A percentile compares a stretch with the other conserved stretches of the same genome.
These are phyloP conservation scores for Gadopsis bispinosus DNA, from an alignment of 2,797 vertebrate species.

Conservation along the genomic window DNA sequence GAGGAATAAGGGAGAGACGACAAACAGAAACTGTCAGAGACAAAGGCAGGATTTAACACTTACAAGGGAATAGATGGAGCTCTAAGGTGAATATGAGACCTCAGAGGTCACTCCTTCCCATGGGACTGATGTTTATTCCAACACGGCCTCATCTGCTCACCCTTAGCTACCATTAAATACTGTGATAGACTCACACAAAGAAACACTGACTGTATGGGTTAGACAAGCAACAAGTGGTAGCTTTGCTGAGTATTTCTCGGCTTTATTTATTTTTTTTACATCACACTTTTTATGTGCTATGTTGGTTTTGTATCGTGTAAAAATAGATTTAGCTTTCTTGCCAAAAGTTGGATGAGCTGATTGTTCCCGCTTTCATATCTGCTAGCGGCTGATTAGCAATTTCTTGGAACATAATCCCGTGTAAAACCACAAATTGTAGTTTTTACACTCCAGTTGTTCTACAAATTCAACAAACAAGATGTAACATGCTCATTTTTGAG, in stretches of 20 bases:
- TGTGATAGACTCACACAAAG: slow-evolving; percentile 37
- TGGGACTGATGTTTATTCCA: slow-evolving; percentile 75
- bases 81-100: slow-evolving; percentile 71
- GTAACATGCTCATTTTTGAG: neutral
- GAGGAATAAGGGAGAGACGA: slow-evolving; percentile 65
- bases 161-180: slow-evolving; percentile 55
- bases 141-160: slow-evolving; percentile 76
- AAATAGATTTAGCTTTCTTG: neutral
- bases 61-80: slow-evolving; percentile 67
- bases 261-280: neutral
- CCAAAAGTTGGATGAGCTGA: neutral
- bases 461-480: neutral
- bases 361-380: neutral
- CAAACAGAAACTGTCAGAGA: slow-evolving; percentile 77
- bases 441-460: neutral
- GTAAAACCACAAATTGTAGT: neutral
- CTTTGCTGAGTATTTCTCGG: neutral
- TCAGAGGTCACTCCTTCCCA: slow-evolving; percentile 76
- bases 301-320: neutral
- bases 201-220: slow-evolving; percentile 20
- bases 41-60: slow-evolving; percentile 76
- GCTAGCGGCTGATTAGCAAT: no score
- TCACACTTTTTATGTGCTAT: neutral
- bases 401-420: no score
- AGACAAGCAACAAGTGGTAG: slow-evolving; percentile 46